A percentile compares a stretch with the other conserved stretches of the same genome.
phyloP scores from a whole-genome alignment of 2,888 invertebrate species.

The Dugesia japonica region DNA sequence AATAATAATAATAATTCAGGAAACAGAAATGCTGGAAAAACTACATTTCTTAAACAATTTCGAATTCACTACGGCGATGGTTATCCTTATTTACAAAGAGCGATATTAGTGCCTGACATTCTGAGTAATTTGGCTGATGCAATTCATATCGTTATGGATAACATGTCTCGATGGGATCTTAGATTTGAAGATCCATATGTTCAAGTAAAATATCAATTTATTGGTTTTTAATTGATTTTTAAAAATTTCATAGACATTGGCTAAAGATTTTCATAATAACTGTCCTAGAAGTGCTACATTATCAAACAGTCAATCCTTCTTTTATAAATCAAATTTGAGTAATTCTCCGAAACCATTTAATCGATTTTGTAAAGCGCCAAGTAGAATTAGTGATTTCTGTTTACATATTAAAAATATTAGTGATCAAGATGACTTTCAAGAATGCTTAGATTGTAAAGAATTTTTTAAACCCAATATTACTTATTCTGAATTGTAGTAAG shows the following conservation, averaged over 20 bases:
- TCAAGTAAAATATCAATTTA: slow-evolving; percentile 20
- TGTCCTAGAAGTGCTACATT: slow-evolving; percentile 37
- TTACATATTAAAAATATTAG: slow-evolving; percentile 31
- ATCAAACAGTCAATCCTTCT: neutral
- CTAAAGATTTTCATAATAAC: slow-evolving; percentile 38
- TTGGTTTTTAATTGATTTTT: neutral
- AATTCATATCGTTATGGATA: slow-evolving; percentile 39
- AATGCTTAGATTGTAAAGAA: slow-evolving; percentile 28
- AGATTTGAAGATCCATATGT: slow-evolving; percentile 36
- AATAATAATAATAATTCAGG: too few relatives aligned
- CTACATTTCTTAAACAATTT: slow-evolving; percentile 43
- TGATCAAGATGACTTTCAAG: slow-evolving; percentile 30
- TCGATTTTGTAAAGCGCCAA: neutral
- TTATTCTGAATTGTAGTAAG: slow-evolving; percentile 32
- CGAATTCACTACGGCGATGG: slow-evolving; percentile 42
- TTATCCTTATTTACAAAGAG: slow-evolving; percentile 39
- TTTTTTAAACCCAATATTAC: slow-evolving; percentile 30
- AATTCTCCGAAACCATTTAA: neutral
- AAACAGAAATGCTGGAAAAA: slow-evolving; percentile 42
- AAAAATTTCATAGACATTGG: slow-evolving; percentile 36
- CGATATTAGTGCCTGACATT: slow-evolving; percentile 38
- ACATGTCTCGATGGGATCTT: slow-evolving; percentile 38
- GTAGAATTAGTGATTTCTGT: neutral
- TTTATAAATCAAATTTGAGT: neutral
- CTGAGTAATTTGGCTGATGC: slow-evolving; percentile 41